Conservation (phyloP, 2,113 vertebrate genomes). For the Nycticebus coucang region DNA sequence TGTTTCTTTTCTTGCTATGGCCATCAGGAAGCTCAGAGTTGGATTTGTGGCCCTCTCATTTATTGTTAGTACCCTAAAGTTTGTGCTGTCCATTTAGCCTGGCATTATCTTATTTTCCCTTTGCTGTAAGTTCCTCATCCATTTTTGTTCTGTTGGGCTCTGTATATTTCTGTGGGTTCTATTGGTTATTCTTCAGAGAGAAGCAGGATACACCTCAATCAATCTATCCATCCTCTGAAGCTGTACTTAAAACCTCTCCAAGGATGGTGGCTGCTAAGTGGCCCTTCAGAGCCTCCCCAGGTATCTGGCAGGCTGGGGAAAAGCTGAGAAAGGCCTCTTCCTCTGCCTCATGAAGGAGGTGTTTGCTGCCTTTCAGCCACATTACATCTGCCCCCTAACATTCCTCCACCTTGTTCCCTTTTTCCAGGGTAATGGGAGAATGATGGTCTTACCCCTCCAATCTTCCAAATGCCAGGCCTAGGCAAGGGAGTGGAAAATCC, state of each 20-base stretch:
- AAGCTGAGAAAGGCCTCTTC: background rate
- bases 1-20: slow-evolving; percentile 9
- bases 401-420: background rate
- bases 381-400: background rate
- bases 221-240: background rate
- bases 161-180: background rate
- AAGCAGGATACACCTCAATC: background rate
- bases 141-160: background rate
- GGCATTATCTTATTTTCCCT: background rate
- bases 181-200: background rate
- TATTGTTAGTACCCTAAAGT: background rate
- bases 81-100: background rate
- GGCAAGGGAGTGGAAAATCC: slow-evolving; percentile 52
- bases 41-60: background rate
- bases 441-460: background rate
- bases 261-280: background rate
- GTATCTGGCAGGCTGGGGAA: background rate
- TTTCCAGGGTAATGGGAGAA: background rate
- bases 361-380: background rate
- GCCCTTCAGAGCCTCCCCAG: background rate
- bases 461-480: slow-evolving; percentile 12
- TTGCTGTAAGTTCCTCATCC: background rate
- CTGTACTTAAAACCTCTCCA: background rate
- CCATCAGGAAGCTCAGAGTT: slow-evolving; percentile 2
- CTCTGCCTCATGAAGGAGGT: background rate